These are phyloP conservation scores for Miichthys miiuy DNA, from an alignment of 2,797 vertebrate species.

Conservation along the genomic window DNA sequence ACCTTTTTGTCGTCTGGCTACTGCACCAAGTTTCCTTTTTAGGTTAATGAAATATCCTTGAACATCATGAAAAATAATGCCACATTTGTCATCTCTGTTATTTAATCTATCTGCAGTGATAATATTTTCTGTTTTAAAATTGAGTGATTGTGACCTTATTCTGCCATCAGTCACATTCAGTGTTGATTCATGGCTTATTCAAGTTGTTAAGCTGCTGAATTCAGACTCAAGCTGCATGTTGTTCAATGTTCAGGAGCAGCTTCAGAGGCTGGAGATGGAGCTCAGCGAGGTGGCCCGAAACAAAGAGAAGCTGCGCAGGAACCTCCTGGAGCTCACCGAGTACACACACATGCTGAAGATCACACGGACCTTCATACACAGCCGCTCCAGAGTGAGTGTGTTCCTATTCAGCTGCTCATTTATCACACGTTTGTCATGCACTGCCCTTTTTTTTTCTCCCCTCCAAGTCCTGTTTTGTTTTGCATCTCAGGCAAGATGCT, in stretches of 20 bases:
- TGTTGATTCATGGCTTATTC: neutral
- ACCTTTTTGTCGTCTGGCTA: neutral
- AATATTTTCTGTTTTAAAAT: neutral
- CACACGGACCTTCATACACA: conserved; percentile 89
- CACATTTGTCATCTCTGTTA: neutral
- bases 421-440: neutral
- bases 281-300: conserved; percentile 94
- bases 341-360: conserved; percentile 95
- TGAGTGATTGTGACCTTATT: neutral
- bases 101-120: neutral
- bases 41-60: neutral
- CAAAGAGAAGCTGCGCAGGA: conserved; percentile 94
- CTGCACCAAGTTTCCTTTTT: neutral
- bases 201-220: neutral
- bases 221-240: neutral
- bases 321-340: conserved; percentile 94
- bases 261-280: conserved; percentile 96
- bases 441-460: neutral
- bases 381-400: conserved; percentile 88
- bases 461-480: neutral
- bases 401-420: neutral
- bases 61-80: neutral
- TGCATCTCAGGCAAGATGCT: conserved; percentile 14
- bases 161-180: neutral
- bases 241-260: conserved; percentile 88